Base-by-base conservation (phyloP, 2,888 invertebrate genomes). In the Thecophora atra region DNA sequence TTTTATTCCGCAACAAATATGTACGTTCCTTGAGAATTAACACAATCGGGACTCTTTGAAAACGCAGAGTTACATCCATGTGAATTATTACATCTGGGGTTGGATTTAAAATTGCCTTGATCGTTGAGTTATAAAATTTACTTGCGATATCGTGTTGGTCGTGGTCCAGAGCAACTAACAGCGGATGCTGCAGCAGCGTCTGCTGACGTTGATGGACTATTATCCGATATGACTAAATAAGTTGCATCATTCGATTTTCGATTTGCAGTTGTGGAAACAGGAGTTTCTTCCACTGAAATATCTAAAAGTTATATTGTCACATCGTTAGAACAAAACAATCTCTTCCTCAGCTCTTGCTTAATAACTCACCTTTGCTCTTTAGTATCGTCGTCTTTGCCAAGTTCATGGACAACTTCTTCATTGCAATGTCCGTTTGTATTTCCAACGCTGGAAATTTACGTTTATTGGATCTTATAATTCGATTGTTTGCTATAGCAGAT, bases 401-500 rank as follows among this genome's bases (percentile, higher is more conserved):
- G 65, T 58, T 72, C 28, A n/a, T 42, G 51, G 68, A 15, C 58
- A 72, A 58, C 69, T 76, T 76, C 74, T 76, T 77, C 54, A 74
- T 72, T 71, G 75, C 70, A 54, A 66, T 37, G 62, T 77, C 76
- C 60, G 73, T 63, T 17, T 72, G 72, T 70, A 72, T 72, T 65
- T 73, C 72, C 19, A 51, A 65, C 54, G 71, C 71, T 30, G 79
- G n/a, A n/a, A n/a, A 78, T 75, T 81, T 79, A 74, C 82, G 77
- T 62, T 82, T 82, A 44, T 80, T 80, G n/a, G 82, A 80, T 66
- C 81, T 76, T 75, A 80, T 81, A 42, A 78, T 77, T 64, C 82
- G 78, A 73, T 79, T 80, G 69, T 72, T 77, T 71, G 75, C 75
- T 65, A 77, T 77, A 73, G 78, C 76, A 71, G 75, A 65, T 56